A percentile compares a stretch with the other conserved stretches of the same genome.
Evolutionary conservation across 1,140 invertebrate genomes (phyloP).

Genomic region (Whitmania pigra): DNA sequence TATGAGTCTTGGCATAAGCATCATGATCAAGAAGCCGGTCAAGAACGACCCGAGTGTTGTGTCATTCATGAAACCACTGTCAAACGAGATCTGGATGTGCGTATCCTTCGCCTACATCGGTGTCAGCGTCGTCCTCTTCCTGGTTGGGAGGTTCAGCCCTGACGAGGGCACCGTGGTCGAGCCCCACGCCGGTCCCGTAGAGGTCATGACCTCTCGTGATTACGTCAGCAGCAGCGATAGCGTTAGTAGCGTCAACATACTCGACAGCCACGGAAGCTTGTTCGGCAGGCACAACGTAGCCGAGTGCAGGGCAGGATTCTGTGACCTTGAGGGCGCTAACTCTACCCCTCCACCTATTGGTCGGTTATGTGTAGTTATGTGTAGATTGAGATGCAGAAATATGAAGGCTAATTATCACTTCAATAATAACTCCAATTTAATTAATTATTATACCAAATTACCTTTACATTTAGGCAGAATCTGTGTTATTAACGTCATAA

Average conservation of each 20-base stretch:
- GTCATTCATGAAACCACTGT: constrained; percentile 87
- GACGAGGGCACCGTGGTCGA: constrained; percentile 68
- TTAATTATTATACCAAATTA: no score
- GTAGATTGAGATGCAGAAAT: constrained; percentile 42
- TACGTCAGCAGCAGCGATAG: not conserved
- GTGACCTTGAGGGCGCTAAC: no score
- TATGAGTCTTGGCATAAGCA: constrained; percentile 43
- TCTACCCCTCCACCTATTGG: no score
- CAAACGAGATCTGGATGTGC: constrained; percentile 91
- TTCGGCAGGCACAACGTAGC: not conserved
- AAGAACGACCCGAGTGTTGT: constrained; percentile 73
- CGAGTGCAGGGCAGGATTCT: no score
- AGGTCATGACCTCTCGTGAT: constrained; percentile 54
- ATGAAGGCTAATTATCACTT: no score
- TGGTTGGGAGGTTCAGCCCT: constrained; percentile 80
- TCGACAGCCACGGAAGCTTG: not conserved
- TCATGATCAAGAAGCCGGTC: constrained; percentile 86
- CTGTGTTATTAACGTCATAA: no score
- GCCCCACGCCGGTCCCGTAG: constrained; percentile 45
- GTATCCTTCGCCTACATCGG: constrained; percentile 88
- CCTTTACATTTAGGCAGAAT: no score
- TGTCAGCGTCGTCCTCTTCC: constrained; percentile 80
- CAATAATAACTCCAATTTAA: no score
- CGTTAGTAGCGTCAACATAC: not conserved
- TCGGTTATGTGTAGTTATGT: constrained; percentile 37